A percentile compares a stretch with the other conserved stretches of the same genome.
Conservation (phyloP, 2,113 vertebrate species). For the Dryoscopus gambensis region DNA sequence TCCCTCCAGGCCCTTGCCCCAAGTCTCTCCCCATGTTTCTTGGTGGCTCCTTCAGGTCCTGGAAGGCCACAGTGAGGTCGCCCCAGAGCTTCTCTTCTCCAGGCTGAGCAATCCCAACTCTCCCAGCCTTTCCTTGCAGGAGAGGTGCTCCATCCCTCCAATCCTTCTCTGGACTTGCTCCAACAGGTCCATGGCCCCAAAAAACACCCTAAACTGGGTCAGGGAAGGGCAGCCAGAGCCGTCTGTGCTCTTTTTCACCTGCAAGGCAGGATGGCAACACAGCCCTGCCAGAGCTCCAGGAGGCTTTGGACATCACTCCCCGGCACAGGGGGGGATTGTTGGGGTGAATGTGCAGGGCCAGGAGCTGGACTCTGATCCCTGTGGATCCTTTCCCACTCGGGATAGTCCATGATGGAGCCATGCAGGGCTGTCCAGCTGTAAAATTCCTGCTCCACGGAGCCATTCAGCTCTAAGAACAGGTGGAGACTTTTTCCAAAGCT, state of each 20-base stretch:
- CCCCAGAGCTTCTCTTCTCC: neutral
- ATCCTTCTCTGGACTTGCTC: neutral
- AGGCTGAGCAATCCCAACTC: neutral
- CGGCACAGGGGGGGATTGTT: neutral
- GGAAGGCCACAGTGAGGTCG: neutral
- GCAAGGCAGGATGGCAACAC: neutral
- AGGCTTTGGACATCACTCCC: neutral
- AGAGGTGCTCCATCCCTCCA: neutral
- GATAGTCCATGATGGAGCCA: neutral
- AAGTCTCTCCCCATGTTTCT: neutral
- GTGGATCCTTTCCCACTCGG: neutral
- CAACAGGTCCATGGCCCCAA: neutral
- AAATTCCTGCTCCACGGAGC: fast-evolving
- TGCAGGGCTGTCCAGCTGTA: neutral
- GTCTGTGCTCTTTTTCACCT: fast-evolving
- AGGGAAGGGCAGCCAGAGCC: neutral
- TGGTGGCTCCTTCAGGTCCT: neutral
- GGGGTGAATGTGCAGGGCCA: neutral
- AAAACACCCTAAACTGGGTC: neutral
- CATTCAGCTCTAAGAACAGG: fast-evolving
- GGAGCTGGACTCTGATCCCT: neutral
- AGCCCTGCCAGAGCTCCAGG: neutral
- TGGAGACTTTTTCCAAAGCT: neutral
- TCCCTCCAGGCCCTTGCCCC: neutral
- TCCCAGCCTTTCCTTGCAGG: neutral